Conservation (phyloP, 2,888 invertebrate genomes). For the Palloptera scutellata region DNA sequence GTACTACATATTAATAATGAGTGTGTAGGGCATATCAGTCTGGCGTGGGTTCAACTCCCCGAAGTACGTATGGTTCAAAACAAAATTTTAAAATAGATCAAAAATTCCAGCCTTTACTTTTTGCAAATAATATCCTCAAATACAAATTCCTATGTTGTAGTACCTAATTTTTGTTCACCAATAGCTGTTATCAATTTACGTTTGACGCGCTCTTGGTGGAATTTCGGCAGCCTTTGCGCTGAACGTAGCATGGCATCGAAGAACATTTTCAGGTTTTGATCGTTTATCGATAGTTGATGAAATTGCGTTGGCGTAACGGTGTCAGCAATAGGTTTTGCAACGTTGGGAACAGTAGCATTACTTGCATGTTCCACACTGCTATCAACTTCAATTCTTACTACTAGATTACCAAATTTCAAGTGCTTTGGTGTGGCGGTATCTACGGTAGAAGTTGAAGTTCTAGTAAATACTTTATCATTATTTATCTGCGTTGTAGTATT, state of each 20-base stretch:
- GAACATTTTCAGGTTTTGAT: constrained; percentile 39
- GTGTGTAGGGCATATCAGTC: too few relatives aligned
- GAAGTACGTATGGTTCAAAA: too few relatives aligned
- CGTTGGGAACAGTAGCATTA: too few relatives aligned
- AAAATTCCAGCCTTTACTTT: too few relatives aligned
- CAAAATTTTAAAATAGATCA: too few relatives aligned
- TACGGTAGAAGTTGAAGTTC: neutral
- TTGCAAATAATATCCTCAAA: neutral
- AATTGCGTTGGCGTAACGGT: neutral
- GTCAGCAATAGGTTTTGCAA: constrained; percentile 2
- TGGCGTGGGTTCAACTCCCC: too few relatives aligned
- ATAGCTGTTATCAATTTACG: constrained; percentile 34
- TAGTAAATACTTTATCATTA: neutral
- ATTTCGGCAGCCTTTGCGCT: constrained; percentile 36
- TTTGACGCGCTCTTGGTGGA: constrained; percentile 40
- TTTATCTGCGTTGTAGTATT: neutral
- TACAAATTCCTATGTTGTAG: too few relatives aligned
- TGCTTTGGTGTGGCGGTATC: neutral
- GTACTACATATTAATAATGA: too few relatives aligned
- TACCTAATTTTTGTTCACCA: constrained; percentile 22
- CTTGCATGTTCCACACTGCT: neutral
- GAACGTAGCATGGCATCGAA: constrained; percentile 42
- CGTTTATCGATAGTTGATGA: constrained; percentile 26
- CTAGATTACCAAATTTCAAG: constrained; percentile 24
- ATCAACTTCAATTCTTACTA: constrained; percentile 25